Conservation (phyloP, 2,888 invertebrate genomes). For the Proisotoma minuta region DNA sequence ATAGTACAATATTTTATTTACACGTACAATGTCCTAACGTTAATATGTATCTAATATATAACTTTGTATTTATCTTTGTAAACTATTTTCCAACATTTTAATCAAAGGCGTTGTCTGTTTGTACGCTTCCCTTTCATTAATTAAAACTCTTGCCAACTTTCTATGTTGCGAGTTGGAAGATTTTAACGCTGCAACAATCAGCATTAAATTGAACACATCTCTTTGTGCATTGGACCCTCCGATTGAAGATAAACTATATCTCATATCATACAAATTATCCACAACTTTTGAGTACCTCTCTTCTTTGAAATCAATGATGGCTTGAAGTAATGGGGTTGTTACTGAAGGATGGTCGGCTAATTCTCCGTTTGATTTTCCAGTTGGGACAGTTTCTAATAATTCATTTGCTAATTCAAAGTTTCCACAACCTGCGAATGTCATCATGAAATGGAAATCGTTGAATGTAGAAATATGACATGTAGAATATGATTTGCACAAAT, state of each 20-base stretch:
- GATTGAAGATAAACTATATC: not conserved
- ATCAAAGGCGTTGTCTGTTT: conserved; percentile 2
- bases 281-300: conserved; percentile 10
- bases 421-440: conserved; percentile 16
- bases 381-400: conserved; percentile 1
- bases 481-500: conserved; percentile 4
- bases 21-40: too few relatives aligned
- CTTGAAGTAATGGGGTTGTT: not conserved
- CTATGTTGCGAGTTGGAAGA: not conserved
- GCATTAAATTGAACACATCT: conserved; percentile 13
- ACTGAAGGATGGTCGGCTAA: not conserved
- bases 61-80: not conserved
- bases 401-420: not conserved
- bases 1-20: not conserved
- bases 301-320: not conserved
- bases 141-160: conserved; percentile 8
- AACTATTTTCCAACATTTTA: not conserved
- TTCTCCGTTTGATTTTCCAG: not conserved
- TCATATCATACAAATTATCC: not conserved
- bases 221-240: conserved; percentile 16
- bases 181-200: conserved; percentile 18
- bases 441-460: conserved; percentile 27
- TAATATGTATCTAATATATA: too few relatives aligned
- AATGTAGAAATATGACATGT: conserved; percentile 11
- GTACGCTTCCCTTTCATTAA: conserved; percentile 11